These are phyloP conservation scores for Drosophila birchii DNA, from an alignment of 2,888 invertebrate species.

Conservation along the genomic window DNA sequence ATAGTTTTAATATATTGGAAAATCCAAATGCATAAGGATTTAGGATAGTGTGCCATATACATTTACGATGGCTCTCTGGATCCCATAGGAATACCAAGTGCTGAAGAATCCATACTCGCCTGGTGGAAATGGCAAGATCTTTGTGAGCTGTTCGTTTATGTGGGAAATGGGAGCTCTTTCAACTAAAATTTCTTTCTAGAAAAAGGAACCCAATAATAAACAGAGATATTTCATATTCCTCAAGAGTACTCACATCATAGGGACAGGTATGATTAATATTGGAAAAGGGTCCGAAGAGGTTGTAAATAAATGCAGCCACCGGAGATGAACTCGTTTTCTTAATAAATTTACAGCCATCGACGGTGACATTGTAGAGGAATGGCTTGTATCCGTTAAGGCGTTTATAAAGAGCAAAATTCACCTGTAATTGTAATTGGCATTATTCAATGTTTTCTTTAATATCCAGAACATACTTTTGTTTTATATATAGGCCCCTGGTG, in stretches of 20 bases:
- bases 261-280: slow-evolving; percentile 20
- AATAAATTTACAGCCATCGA: slow-evolving; percentile 6
- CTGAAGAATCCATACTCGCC: slow-evolving; percentile 18
- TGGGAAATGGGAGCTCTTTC: slow-evolving; percentile 24
- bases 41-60: not conserved
- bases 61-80: slow-evolving; percentile 3
- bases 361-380: slow-evolving; percentile 32
- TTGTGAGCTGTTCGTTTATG: slow-evolving; percentile 19
- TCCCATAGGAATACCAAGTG: not conserved
- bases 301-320: not conserved
- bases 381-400: slow-evolving; percentile 23
- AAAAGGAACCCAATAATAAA: not conserved
- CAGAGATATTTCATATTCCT: no score
- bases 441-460: not conserved
- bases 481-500: slow-evolving; percentile 1
- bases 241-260: not conserved
- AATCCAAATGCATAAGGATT: no score
- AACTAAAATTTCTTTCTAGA: slow-evolving; percentile 18
- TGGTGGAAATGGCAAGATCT: slow-evolving; percentile 10
- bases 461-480: not conserved
- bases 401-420: slow-evolving; percentile 9
- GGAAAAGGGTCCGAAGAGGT: slow-evolving; percentile 4
- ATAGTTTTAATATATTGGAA: no score
- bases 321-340: not conserved
- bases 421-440: slow-evolving; percentile 1